Evolutionary conservation across 2,888 invertebrate species (phyloP), one percentile per base, ranked within the genome.

Genomic region (Campoplex nolae): DNA sequence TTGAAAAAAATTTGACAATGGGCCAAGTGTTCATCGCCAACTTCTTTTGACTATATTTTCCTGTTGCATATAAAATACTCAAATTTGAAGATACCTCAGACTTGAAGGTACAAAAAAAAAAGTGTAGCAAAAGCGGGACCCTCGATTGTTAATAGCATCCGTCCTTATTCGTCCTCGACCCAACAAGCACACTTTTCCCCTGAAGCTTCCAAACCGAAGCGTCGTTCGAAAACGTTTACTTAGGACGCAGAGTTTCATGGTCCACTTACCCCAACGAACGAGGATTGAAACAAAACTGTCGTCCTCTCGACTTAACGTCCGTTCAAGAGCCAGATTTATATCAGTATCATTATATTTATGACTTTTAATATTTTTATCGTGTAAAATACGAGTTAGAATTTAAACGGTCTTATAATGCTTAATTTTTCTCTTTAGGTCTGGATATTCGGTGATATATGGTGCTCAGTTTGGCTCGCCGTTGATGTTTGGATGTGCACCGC

Each of bases 401-500:
- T 32, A 18, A 51, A 18, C 85, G 45, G 16, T 23, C 23, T 23
- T n/a, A 6, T n/a, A 51, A 79, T 67, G 48, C 75, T 56, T n/a
- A n/a, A n/a, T n/a, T 81, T 83, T 42, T 73, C 85, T 84, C 94
- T 95, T 62, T 95, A 98, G 97, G 97, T 98, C 93, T 99, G 99
- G 99, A 98, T 99, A 92, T 99, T 99, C 94, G 99, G 99, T 75
- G 97, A 97, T 94, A 96, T 98, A 68, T 99, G 99, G 98, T 99
- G 99, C 95, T 97, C 98, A 87, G 97, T 98, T 89, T 99, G 99
- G 99, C 95, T 99, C 88, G 99, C 99, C 0, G 97, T 99, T 83
- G 99, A 99, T 95, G 99, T 99, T 16, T 99, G 99, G 98, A 98
- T 99, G 97, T 99, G 99, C 95, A 99, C 99, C 0, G 98, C 99